These are phyloP conservation scores for Eupithecia subumbrata DNA, from an alignment of 2,888 invertebrate species.

Conservation along the genomic window DNA sequence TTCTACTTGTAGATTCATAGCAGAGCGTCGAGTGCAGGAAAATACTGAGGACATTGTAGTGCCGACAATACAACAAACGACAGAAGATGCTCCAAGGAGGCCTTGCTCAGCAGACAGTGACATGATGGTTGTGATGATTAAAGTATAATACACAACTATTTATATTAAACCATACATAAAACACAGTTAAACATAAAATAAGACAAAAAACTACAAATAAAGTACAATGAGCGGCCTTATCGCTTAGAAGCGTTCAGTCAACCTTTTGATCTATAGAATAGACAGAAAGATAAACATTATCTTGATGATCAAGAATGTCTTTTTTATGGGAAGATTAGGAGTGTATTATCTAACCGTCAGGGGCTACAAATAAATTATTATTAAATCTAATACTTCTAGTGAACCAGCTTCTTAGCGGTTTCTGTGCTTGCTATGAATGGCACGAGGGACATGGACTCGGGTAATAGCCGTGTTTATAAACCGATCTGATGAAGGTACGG, in stretches of 20 bases:
- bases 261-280: too few relatives aligned
- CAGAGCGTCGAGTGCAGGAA: background rate
- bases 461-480: constrained; percentile 20
- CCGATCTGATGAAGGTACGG: background rate
- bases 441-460: constrained; percentile 28
- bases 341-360: background rate
- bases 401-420: background rate
- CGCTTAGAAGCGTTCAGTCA: too few relatives aligned
- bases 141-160: too few relatives aligned
- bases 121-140: background rate
- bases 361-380: background rate
- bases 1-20: background rate
- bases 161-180: too few relatives aligned
- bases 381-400: background rate
- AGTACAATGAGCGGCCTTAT: too few relatives aligned
- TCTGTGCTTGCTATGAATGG: constrained; percentile 17
- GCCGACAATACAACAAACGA: background rate
- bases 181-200: too few relatives aligned
- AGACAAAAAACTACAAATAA: too few relatives aligned
- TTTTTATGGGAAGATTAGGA: background rate
- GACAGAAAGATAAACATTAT: background rate
- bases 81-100: background rate
- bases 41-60: background rate
- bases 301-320: background rate
- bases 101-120: background rate